A percentile compares a stretch with the other conserved stretches of the same genome.
Conservation (phyloP, 2,797 vertebrate genomes). For the Arremon aurantiirostris region DNA sequence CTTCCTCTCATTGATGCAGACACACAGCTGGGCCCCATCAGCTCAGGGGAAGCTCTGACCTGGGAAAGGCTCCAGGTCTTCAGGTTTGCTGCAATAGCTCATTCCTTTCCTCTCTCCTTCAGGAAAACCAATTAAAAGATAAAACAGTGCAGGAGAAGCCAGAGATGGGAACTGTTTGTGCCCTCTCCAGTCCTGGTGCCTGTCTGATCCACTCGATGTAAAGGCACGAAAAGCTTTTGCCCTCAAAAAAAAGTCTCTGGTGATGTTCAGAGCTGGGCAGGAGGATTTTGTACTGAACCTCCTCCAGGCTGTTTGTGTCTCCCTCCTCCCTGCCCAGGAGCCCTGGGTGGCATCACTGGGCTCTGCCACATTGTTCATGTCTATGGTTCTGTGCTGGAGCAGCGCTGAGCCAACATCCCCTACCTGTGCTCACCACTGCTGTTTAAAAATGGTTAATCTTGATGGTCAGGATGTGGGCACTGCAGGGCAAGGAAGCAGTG, state of each 20-base stretch:
- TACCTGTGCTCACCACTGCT: rapidly evolving
- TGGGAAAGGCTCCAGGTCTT: slow-evolving; percentile 36
- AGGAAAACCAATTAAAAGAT: not conserved
- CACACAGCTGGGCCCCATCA: not conserved
- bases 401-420: not conserved
- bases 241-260: not conserved
- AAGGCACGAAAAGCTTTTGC: not conserved
- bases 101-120: not conserved
- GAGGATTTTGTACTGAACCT: not conserved
- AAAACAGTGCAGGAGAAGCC: not conserved
- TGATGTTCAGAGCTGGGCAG: not conserved
- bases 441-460: not conserved
- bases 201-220: not conserved
- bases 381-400: not conserved
- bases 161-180: not conserved
- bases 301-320: not conserved
- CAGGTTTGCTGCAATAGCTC: not conserved
- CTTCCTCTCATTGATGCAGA: not conserved
- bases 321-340: not conserved
- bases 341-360: not conserved
- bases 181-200: rapidly evolving
- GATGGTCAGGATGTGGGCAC: not conserved
- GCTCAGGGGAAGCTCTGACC: not conserved
- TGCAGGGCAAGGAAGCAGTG: not conserved
- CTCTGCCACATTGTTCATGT: not conserved